Evolutionary conservation across 1,140 invertebrate species (phyloP), one percentile per base, ranked within the genome.

Genomic region (Cephus cinctus): DNA sequence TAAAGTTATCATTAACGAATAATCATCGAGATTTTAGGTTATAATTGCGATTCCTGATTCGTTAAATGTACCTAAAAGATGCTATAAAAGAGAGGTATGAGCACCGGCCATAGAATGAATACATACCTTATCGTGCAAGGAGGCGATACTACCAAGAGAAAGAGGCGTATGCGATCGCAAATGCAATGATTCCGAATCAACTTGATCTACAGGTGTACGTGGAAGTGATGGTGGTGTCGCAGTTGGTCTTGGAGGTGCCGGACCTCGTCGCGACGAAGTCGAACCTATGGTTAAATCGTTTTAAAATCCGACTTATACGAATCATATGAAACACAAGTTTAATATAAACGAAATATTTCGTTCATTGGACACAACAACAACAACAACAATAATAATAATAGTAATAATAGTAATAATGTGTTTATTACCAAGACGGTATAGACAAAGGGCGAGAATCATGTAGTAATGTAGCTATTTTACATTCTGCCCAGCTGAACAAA

Each of bases 101-200:
- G n/a, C n/a, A n/a, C n/a, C n/a, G n/a, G n/a, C n/a, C n/a, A n/a
- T n/a, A n/a, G n/a, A n/a, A 47, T 34, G 41, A 30, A 57, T 48
- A 58, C 52, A 52, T 57, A 85, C 82, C 64, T 86, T 84, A 56
- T 89, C 86, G 62, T 88, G 86, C 50, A 88, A 71, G 5, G 85
- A 87, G 61, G 84, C 83, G 76, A 87, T 86, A 64, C 85, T 87
- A 61, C 85, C 85, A 25, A 86, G 77, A 52, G 83, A 85, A 39
- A 84, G 76, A 14, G 85, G 85, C 2, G 82, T 83, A 43, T 83
- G 81, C 31, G 81, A 83, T 50, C 81, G 72, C 66, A 83, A 78
- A 62, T 83, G 73, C 22, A 81, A 56, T 41, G 74, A 75, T 53
- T 76, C 74, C 5, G 73, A 71, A 63, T 76, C 73, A 20, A 73